Evolutionary conservation across 1,140 invertebrate genomes (phyloP), one percentile per base, ranked within the genome.

Genomic region (Laodelphax striatellus): DNA sequence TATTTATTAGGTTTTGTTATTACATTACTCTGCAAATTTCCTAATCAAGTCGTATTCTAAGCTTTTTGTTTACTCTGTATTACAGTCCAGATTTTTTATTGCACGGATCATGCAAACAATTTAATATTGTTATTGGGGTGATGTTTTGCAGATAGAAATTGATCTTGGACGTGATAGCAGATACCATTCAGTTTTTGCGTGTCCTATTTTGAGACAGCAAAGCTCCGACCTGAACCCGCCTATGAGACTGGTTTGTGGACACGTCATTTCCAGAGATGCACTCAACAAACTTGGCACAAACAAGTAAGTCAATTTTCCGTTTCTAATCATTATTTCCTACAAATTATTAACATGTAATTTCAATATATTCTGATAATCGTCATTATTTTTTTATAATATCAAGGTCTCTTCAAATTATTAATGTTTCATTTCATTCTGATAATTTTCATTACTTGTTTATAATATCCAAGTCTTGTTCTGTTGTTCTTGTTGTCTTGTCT

Each of bases 131-230:
- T 38, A 2, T 38, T 11, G 34, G 1, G 1, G 3, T 38, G 4
- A 38, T 38, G 34, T 38, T 38, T 74, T 76, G 52, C 67, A 91
- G 88, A 94, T 96, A 71, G 91, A 94, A 75, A 94, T 96, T 65
- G 90, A 95, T 68, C 74, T 95, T 8, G 91, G 88, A 10, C 83
- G 83, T 63, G 88, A 92, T 53, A 86, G 85, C 65, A 84, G 90
- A 65, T 98, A 94, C 73, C 97, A 99, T 76, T 98, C 94, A 24
- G 90, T 97, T 64, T 99, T 99, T 76, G 95, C 96, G 11, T 99
- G 97, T 76, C 97, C 97, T 14, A 99, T 99, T 69, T 78, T 99
- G 52, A 82, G 94, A 42, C 94, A 97, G 75, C 96, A 98, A 74
- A 94, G 91, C 52, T 93, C 92, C 11, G 94, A 98, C 66, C 82